A percentile compares a stretch with the other conserved stretches of the same genome.
Evolutionary conservation across 2,113 vertebrate species (phyloP).

Genomic region (Caranx melampygus): DNA sequence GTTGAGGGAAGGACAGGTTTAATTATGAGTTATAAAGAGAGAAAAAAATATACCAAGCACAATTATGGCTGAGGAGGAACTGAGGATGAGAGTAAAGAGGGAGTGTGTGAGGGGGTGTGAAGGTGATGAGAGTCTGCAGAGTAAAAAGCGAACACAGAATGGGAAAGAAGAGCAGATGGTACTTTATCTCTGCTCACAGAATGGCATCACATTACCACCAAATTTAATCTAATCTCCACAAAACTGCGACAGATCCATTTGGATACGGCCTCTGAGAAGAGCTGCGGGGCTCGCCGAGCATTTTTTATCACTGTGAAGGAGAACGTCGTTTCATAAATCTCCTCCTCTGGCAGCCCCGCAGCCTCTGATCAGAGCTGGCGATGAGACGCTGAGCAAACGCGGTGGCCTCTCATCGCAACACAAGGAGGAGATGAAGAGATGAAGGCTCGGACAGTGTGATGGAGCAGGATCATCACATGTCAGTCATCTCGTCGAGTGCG

Average conservation of each 20-base stretch:
- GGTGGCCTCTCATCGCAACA: slow-evolving; percentile 13
- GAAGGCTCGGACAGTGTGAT: slow-evolving; percentile 8
- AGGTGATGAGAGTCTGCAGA: slow-evolving; percentile 27
- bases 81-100: background rate
- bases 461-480: background rate
- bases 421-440: background rate
- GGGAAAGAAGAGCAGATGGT: slow-evolving; percentile 64
- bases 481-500: background rate
- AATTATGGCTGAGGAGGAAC: background rate
- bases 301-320: slow-evolving; percentile 52
- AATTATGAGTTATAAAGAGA: slow-evolving; percentile 26
- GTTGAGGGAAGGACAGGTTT: slow-evolving; percentile 10
- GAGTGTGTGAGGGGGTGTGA: slow-evolving; percentile 24
- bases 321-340: slow-evolving; percentile 57
- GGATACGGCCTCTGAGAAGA: slow-evolving; percentile 48
- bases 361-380: slow-evolving; percentile 32
- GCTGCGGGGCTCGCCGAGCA: slow-evolving; percentile 38
- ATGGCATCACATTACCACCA: slow-evolving; percentile 64
- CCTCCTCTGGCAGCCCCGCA: slow-evolving; percentile 47
- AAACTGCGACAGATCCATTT: slow-evolving; percentile 69
- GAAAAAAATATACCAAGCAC: background rate
- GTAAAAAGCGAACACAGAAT: slow-evolving; percentile 17
- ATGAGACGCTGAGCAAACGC: slow-evolving; percentile 38
- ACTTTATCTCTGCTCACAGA: slow-evolving; percentile 60
- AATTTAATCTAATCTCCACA: slow-evolving; percentile 69